Conservation (phyloP, 2,888 invertebrate species). For the Romanomermis culicivorax region DNA sequence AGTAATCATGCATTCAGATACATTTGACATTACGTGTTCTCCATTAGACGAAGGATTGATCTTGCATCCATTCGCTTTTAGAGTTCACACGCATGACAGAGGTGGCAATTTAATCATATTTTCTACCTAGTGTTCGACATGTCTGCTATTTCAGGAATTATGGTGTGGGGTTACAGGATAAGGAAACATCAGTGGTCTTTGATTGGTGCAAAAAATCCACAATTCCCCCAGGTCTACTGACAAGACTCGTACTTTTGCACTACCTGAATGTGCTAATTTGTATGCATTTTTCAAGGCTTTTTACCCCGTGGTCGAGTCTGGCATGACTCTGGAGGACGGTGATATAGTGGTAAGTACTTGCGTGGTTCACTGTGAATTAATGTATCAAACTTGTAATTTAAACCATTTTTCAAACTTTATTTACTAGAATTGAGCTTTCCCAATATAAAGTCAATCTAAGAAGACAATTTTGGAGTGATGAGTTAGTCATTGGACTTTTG, state of each 20-base stretch:
- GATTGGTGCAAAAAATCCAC: conserved; percentile 63
- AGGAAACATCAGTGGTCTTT: conserved; percentile 49
- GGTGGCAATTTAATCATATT: conserved; percentile 37
- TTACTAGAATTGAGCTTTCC: neutral
- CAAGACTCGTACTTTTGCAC: too few species aligned
- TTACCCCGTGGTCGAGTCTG: too few species aligned
- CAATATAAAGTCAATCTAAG: too few species aligned
- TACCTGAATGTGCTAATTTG: too few species aligned
- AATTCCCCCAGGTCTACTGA: conserved; percentile 47
- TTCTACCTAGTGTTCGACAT: too few species aligned
- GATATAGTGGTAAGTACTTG: too few species aligned
- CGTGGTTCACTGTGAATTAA: too few species aligned
- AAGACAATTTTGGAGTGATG: too few species aligned
- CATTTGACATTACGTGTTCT: conserved; percentile 85
- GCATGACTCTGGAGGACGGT: too few species aligned
- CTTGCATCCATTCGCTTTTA: conserved; percentile 79
- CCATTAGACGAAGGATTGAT: conserved; percentile 52
- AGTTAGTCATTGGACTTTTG: neutral
- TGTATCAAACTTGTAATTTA: neutral
- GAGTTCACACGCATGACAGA: conserved; percentile 75
- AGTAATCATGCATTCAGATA: conserved; percentile 35
- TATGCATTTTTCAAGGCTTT: too few species aligned
- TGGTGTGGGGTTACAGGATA: conserved; percentile 61
- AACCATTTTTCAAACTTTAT: neutral
- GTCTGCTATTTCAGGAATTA: conserved; percentile 39